Evolutionary conservation across 2,888 invertebrate genomes (phyloP).

Genomic region (Dynastes hyllus): DNA sequence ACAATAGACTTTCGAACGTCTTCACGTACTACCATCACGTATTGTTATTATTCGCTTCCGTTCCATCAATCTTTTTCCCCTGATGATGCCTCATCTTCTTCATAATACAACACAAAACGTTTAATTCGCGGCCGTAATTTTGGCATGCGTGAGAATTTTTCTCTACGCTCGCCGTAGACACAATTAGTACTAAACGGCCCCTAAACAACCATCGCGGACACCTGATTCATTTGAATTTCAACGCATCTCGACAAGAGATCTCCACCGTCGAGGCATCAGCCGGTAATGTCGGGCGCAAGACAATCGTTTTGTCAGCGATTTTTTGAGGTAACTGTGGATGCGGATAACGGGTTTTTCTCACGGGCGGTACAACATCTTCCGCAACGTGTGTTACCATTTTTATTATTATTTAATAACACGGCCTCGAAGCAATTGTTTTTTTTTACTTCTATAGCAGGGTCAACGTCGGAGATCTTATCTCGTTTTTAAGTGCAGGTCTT

Average conservation of each 20-base stretch:
- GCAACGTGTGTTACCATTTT: constrained; percentile 46
- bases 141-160: constrained; percentile 61
- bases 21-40: constrained; percentile 22
- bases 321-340: constrained; percentile 40
- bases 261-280: background rate
- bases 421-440: constrained; percentile 43
- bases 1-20: constrained; percentile 39
- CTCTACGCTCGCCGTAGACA: constrained; percentile 36
- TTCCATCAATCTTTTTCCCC: constrained; percentile 52
- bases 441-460: constrained; percentile 12
- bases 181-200: constrained; percentile 41
- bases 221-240: constrained; percentile 50
- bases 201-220: constrained; percentile 48
- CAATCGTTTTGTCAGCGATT: constrained; percentile 45
- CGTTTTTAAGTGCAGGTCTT: constrained; percentile 25
- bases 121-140: constrained; percentile 56
- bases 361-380: constrained; percentile 46
- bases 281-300: constrained; percentile 29
- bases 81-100: constrained; percentile 44
- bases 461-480: constrained; percentile 41
- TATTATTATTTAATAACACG: constrained; percentile 51
- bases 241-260: constrained; percentile 43
- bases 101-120: constrained; percentile 39
- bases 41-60: constrained; percentile 53
- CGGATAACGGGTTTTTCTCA: constrained; percentile 47